These are phyloP conservation scores for Myotis pilosus DNA, from an alignment of 2,797 vertebrate genomes.

Conservation along the genomic window DNA sequence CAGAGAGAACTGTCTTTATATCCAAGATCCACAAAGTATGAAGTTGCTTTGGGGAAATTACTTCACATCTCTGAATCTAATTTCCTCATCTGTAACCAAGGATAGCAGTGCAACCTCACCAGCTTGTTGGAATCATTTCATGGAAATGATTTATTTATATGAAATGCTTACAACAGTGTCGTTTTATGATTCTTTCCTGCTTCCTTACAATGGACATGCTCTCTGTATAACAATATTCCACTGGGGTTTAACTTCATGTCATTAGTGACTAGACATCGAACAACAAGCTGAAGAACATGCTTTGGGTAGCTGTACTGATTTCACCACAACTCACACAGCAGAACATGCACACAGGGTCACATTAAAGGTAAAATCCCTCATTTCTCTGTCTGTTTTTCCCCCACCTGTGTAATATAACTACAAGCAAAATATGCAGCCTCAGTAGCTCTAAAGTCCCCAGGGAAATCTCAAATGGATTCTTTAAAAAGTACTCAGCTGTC, in stretches of 20 bases:
- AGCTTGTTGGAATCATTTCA: neutral
- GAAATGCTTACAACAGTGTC: neutral
- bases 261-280: neutral
- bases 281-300: neutral
- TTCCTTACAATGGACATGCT: neutral
- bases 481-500: neutral
- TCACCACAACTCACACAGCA: neutral
- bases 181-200: neutral
- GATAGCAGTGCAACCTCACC: neutral
- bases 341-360: neutral
- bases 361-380: neutral
- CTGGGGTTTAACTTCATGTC: neutral
- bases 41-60: neutral
- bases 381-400: neutral
- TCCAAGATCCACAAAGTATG: neutral
- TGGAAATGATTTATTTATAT: neutral
- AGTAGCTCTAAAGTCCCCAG: neutral
- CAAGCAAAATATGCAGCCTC: neutral
- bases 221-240: neutral
- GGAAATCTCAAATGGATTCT: neutral
- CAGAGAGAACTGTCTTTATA: neutral
- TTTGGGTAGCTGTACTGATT: neutral
- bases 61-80: neutral
- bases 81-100: neutral
- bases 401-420: neutral